Evolutionary conservation across 1,140 invertebrate genomes (phyloP), one percentile per base, ranked within the genome.

Genomic region (Aradophagus sp.): DNA sequence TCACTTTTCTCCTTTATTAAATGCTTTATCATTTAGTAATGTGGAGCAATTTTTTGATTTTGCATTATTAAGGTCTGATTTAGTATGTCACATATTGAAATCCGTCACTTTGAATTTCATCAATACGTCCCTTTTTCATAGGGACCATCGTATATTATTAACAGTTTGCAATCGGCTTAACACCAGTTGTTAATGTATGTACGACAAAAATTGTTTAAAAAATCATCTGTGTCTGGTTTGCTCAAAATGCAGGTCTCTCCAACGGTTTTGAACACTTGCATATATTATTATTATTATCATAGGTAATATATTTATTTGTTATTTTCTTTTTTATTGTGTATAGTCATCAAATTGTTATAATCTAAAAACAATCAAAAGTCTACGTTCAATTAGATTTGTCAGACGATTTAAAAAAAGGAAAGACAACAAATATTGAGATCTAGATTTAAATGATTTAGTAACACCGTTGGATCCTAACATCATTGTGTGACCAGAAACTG

Each of bases 231-330:
- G 17, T 42, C 16, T 58, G 52, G 29, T 27, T 16, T 62, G 11
- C 16, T 56, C 29, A 50, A 32, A 19, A 29, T 8, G 23, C 50
- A 72, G 69, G 45, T 72, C 48, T 66, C 69, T 66, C 62, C 69
- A 72, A 73, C 69, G 17, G 26, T 35, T 14, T 73, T 67, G 69
- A 73, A 73, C 69, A 73, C 62, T 72, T 73, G 31, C 27, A 58
- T 67, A 32, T 61, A 19, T 48, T 61, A 19, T 48, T 69, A 23
- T 68, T 72, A 72, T 67, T 67, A 73, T 63, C 58, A 55, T 58
- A 17, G 16, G 39, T 11, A 58, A 42, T 62, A 47, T 41, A 29
- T 47, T 38, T 34, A 31, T 5, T 11, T 26, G 19, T 61, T 13
- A 35, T 45, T 3, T 31, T 11, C 29, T 10, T 36, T 20, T 2